Evolutionary conservation across 2,113 vertebrate genomes (phyloP).

Genomic region (Propithecus coquereli): DNA sequence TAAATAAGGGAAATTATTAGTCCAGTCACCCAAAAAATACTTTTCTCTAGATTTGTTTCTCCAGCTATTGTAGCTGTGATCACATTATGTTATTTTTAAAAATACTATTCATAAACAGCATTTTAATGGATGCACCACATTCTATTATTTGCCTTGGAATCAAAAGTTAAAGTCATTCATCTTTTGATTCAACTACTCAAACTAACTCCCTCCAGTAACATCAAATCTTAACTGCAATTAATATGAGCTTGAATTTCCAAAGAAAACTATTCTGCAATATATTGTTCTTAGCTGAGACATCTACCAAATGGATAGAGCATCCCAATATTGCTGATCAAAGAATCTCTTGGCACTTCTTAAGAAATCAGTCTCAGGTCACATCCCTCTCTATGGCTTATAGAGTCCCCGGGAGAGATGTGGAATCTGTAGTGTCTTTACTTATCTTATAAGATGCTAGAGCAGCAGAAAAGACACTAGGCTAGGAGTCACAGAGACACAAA

Average conservation of each 20-base stretch:
- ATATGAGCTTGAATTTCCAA: slow-evolving; percentile 23
- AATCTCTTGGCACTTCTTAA: not conserved
- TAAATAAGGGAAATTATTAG: not conserved
- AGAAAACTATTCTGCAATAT: not conserved
- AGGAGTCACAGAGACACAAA: not conserved
- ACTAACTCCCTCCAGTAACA: not conserved
- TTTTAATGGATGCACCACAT: not conserved
- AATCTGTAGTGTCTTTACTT: not conserved
- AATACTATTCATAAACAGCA: not conserved
- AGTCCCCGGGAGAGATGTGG: not conserved
- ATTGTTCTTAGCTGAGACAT: not conserved
- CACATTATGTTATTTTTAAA: not conserved
- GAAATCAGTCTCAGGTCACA: not conserved
- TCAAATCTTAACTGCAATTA: not conserved
- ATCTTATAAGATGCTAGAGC: not conserved
- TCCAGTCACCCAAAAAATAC: not conserved
- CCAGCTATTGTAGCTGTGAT: not conserved
- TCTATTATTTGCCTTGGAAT: not conserved
- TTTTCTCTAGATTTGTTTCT: slow-evolving; percentile 13
- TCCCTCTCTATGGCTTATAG: not conserved
- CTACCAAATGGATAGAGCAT: not conserved
- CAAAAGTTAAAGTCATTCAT: not conserved
- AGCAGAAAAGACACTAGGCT: not conserved
- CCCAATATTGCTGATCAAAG: not conserved
- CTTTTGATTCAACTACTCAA: not conserved